phyloP scores from a whole-genome alignment of 2,797 vertebrate species.

The Heliangelus exortis region DNA sequence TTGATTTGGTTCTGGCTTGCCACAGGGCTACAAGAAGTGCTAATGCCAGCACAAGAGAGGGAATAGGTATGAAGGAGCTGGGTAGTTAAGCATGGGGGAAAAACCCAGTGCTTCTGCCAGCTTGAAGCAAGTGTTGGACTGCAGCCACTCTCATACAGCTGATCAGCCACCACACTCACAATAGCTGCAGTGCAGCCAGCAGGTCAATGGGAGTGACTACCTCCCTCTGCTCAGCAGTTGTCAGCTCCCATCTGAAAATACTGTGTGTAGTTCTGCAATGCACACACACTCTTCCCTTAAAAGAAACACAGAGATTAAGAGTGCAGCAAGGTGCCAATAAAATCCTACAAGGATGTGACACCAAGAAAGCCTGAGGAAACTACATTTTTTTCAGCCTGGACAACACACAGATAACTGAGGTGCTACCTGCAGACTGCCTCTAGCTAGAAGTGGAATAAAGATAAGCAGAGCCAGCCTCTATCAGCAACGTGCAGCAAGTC shows the following conservation, averaged over 20 bases:
- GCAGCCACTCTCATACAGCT: rapidly evolving
- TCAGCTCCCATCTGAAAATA: neutral
- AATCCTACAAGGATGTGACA: neutral
- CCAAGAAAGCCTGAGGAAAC: neutral
- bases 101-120: neutral
- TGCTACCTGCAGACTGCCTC: neutral
- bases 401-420: neutral
- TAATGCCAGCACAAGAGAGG: neutral
- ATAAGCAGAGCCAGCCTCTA: neutral
- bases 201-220: rapidly evolving
- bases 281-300: rapidly evolving
- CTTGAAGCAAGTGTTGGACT: rapidly evolving
- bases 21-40: neutral
- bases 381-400: neutral
- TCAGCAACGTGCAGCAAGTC: neutral
- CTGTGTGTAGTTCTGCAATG: neutral
- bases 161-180: rapidly evolving
- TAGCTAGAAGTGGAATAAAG: neutral
- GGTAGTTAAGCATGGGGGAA: rapidly evolving
- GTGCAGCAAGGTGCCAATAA: neutral
- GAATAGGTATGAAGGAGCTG: rapidly evolving
- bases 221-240: neutral
- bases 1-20: neutral
- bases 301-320: neutral
- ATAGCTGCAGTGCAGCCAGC: neutral